Conservation (phyloP, 2,888 invertebrate species). For the Dermolepida albohirtum region DNA sequence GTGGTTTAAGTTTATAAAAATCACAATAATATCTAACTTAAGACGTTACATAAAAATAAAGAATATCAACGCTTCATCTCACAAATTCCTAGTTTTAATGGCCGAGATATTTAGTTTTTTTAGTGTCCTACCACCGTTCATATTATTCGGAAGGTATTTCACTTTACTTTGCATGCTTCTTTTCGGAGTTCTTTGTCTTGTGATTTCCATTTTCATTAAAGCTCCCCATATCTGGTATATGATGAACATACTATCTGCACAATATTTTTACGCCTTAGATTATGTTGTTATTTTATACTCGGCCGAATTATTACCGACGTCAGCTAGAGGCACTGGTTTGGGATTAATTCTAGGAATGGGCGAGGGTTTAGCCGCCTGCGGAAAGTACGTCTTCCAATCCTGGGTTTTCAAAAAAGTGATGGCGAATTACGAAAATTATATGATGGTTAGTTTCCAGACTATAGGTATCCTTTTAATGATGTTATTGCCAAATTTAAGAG, state of each 20-base stretch:
- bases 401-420: background rate
- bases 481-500: constrained; percentile 11
- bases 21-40: background rate
- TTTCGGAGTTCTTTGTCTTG: constrained; percentile 19
- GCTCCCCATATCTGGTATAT: background rate
- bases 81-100: constrained; percentile 17
- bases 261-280: constrained; percentile 9
- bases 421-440: background rate
- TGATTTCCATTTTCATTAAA: constrained; percentile 2
- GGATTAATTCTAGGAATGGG: constrained; percentile 6
- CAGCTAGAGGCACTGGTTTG: constrained; percentile 4
- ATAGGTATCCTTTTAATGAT: constrained; percentile 1
- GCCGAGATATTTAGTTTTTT: constrained; percentile 34
- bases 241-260: constrained; percentile 4
- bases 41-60: constrained; percentile 19
- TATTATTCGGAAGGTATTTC: constrained; percentile 34
- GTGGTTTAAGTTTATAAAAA: constrained; percentile 3
- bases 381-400: background rate
- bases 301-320: constrained; percentile 14
- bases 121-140: constrained; percentile 32
- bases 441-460: background rate
- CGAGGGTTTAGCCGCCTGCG: background rate
- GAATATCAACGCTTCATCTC: constrained; percentile 12
- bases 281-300: constrained; percentile 1
- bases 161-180: constrained; percentile 12